phyloP scores from a whole-genome alignment of 2,797 vertebrate species.

The Lutra lutra region DNA sequence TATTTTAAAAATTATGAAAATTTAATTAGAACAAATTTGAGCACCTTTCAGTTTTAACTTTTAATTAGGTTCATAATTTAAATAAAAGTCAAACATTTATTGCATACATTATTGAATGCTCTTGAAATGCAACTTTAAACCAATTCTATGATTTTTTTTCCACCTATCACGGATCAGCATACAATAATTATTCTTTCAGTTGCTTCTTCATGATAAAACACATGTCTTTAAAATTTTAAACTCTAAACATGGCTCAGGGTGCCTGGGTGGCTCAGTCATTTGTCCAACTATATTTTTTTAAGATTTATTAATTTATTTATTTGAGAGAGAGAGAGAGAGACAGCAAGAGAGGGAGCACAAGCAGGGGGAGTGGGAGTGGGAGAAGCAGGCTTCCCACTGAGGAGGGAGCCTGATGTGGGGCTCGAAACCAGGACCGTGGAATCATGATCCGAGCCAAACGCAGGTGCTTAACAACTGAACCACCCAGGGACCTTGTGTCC shows the following conservation, averaged over 20 bases:
- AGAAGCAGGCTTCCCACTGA: too few relatives aligned
- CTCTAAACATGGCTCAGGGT: not conserved
- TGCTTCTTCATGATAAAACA: constrained; percentile 24
- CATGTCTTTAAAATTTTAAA: constrained; percentile 33
- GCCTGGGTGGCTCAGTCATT: not conserved
- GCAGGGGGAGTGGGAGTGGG: too few relatives aligned
- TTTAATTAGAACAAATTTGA: constrained; percentile 48
- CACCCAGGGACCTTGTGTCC: not conserved
- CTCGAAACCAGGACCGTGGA: too few relatives aligned
- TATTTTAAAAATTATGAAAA: constrained; percentile 81
- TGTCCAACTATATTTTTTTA: too few relatives aligned
- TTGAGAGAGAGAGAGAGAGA: too few relatives aligned
- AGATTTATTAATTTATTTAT: too few relatives aligned
- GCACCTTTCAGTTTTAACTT: constrained; percentile 44
- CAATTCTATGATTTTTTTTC: constrained; percentile 23
- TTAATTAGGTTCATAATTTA: constrained; percentile 26
- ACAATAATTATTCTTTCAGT: constrained; percentile 22
- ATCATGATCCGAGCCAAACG: too few relatives aligned
- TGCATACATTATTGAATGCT: not conserved
- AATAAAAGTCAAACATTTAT: constrained; percentile 47
- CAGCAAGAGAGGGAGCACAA: too few relatives aligned
- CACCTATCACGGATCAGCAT: not conserved
- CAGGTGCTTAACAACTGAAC: too few relatives aligned
- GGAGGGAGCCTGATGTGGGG: too few relatives aligned
- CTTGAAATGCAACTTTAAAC: constrained; percentile 54